Conservation (phyloP, 35 echinoderm and acorn worm genomes). For the Nesometra sesokonis region DNA sequence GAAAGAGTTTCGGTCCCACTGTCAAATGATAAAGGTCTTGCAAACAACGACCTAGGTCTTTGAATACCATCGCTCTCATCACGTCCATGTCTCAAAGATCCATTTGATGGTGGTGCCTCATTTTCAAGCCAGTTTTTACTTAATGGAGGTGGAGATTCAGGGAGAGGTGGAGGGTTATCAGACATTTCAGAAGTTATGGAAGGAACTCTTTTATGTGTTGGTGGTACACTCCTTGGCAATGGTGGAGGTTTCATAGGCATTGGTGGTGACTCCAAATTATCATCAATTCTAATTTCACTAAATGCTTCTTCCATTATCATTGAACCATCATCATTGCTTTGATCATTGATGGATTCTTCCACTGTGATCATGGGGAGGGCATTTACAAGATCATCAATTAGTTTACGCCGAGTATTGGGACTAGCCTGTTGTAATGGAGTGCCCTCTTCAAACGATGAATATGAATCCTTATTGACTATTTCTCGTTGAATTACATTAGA, state of each 20-base stretch:
- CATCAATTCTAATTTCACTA: not conserved
- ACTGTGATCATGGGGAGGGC: not conserved
- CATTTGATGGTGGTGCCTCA: not conserved
- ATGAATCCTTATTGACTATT: not conserved
- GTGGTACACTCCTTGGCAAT: not conserved
- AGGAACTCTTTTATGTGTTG: not conserved
- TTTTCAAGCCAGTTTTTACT: not conserved
- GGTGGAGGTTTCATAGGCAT: not conserved
- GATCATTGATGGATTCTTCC: slow-evolving; percentile 9
- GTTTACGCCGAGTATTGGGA: not conserved
- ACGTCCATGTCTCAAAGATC: not conserved
- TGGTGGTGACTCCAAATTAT: not conserved
- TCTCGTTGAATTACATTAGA: not conserved
- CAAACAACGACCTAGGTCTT: not conserved
- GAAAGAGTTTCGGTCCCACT: slow-evolving; percentile 50
- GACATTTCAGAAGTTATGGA: not conserved
- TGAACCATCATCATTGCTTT: not conserved
- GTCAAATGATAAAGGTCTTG: slow-evolving; percentile 46
- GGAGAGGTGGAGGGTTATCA: slow-evolving; percentile 9
- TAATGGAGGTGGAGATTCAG: not conserved
- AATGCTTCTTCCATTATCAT: not conserved
- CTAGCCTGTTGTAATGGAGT: slow-evolving; percentile 20
- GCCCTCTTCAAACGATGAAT: not conserved
- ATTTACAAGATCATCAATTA: slow-evolving; percentile 28
- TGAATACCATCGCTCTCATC: not conserved